These are phyloP conservation scores for Ligdia adustata DNA, from an alignment of 2,888 invertebrate species.

Conservation along the genomic window DNA sequence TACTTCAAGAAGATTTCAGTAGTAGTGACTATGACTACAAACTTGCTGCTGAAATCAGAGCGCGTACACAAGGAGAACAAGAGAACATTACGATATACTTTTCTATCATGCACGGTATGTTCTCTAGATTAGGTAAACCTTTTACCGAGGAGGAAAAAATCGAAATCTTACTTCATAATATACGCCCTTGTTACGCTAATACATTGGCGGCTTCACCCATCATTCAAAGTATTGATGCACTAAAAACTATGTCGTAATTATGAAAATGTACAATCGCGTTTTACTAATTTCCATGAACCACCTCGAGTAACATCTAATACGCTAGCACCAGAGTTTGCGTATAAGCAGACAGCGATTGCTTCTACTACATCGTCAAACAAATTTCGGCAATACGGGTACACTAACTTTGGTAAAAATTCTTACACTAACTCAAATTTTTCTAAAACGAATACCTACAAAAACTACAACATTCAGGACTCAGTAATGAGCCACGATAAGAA, in stretches of 20 bases:
- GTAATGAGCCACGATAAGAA: not conserved
- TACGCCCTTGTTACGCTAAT: constrained; percentile 32
- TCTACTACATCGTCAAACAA: not conserved
- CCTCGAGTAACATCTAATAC: constrained; percentile 12
- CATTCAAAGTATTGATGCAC: constrained; percentile 7
- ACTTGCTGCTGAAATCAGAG: constrained; percentile 25
- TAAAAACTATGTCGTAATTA: constrained; percentile 29
- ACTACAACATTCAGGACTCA: not conserved
- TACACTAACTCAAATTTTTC: not conserved
- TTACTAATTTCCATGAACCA: constrained; percentile 29
- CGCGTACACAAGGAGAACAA: constrained; percentile 31
- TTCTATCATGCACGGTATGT: constrained; percentile 36
- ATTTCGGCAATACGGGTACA: not conserved
- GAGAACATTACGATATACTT: constrained; percentile 36
- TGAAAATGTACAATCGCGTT: constrained; percentile 23
- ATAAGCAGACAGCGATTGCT: not conserved
- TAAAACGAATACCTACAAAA: not conserved
- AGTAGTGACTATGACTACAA: constrained; percentile 30
- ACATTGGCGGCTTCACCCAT: constrained; percentile 15
- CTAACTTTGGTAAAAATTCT: not conserved
- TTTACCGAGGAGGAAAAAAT: constrained; percentile 31
- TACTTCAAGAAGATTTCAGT: constrained; percentile 30
- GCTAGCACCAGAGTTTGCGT: constrained; percentile 31
- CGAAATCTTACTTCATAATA: constrained; percentile 37
- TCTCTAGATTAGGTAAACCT: constrained; percentile 26